Base-by-base conservation (phyloP, 2,797 vertebrate genomes). In the Pipistrellus kuhlii region DNA sequence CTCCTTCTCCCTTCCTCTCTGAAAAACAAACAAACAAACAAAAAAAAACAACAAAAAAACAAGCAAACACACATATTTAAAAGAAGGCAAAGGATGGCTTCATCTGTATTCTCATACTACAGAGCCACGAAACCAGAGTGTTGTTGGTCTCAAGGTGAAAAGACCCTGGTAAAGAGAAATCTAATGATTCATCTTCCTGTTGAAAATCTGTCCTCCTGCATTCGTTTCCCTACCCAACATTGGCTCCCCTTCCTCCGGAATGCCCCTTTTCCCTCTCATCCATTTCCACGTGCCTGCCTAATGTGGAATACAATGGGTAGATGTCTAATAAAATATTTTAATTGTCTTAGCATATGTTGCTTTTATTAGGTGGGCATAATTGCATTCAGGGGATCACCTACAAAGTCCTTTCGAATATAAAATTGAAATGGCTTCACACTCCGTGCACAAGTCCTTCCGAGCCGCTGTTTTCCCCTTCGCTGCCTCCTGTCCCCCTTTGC, bases 321-420 rank as follows among this genome's bases (percentile, higher is more conserved):
- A 98, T 98, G 98, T 99, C 98, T 99, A 99, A 99, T 99, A 99
- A 99, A 99, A 99, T 98, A 98, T 99, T 99, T 99, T 99, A 99
- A 98, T 99, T 99, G 99, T 99, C 99, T 99, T 99, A 99, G 99
- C 99, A 99, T 99, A 99, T 99, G 99, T 99, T 99, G 99, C 99
- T 99, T 99, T 99, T 99, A 99, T 99, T 99, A 99, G 99, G 98
- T 99, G 98, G 99, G 99, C 99, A 99, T 99, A 99, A 99, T 99
- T 99, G 99, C 99, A 99, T 99, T 99, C 99, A 98, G 98, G 98
- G 98, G 99, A 99, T 99, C 99, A 99, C 99, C 99, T 99, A 98
- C 98, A 99, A 99, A 99, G 99, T 99, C 99, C 99, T 99, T 98
- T 98, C 97, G 98, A 98, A 99, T 99, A 99, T 99, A 99, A 99